Percentiles rank a stretch among this genome's conserved stretches.
Evolutionary conservation across 2,113 vertebrate species (phyloP).

Genomic region (Dendropsophus ebraccatus): DNA sequence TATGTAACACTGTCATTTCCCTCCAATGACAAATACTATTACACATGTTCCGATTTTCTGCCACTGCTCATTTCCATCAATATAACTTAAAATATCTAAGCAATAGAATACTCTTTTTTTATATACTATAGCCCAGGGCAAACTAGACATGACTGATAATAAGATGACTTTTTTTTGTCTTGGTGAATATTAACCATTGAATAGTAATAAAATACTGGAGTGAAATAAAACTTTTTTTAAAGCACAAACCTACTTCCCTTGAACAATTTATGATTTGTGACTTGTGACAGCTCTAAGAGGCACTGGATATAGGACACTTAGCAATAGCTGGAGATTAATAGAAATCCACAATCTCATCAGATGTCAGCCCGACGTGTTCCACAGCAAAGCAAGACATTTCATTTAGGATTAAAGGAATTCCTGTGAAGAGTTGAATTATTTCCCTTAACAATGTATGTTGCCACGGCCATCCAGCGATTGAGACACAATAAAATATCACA

Average conservation of each 20-base stretch:
- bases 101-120: neutral
- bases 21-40: neutral
- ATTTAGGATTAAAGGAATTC: slow-evolving; percentile 55
- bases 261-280: slow-evolving; percentile 33
- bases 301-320: slow-evolving; percentile 33
- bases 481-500: slow-evolving; percentile 44
- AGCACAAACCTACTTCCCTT: neutral
- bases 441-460: slow-evolving; percentile 37
- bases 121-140: neutral
- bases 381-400: slow-evolving; percentile 33
- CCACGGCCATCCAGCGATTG: slow-evolving; percentile 19
- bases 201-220: neutral
- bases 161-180: neutral
- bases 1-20: neutral
- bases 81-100: neutral
- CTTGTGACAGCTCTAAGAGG: slow-evolving; percentile 39
- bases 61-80: neutral
- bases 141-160: neutral
- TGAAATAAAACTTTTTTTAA: slow-evolving; percentile 8
- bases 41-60: neutral
- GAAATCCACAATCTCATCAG: slow-evolving; percentile 46
- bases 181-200: neutral
- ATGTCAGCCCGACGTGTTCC: slow-evolving; percentile 46
- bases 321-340: slow-evolving; percentile 42
- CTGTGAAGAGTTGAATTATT: slow-evolving; percentile 56